Conservation (phyloP, 2,113 vertebrate genomes). For the Strix aluco region DNA sequence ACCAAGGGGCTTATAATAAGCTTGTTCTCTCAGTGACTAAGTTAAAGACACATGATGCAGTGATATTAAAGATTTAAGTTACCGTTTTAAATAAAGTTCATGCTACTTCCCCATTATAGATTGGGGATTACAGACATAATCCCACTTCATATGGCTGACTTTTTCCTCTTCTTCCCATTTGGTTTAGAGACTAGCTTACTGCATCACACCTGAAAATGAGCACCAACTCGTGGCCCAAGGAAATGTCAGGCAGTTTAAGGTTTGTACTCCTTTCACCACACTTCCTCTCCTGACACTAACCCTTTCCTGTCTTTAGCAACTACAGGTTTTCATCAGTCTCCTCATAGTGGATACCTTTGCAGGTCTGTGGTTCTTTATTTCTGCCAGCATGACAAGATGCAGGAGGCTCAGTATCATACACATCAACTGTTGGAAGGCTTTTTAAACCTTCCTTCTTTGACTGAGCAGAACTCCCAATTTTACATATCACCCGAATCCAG, state of each 20-base stretch:
- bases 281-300: not conserved
- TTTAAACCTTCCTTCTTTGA: not conserved
- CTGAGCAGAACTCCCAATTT: not conserved
- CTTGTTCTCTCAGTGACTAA: not conserved
- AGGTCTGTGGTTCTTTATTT: not conserved
- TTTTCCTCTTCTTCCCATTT: not conserved
- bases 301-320: not conserved
- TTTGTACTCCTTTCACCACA: constrained; percentile 38
- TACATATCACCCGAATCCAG: not conserved
- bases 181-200: constrained; percentile 91
- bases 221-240: constrained; percentile 91
- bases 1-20: not conserved
- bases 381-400: not conserved
- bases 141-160: not conserved
- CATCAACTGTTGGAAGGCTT: not conserved
- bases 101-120: not conserved
- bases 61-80: constrained; percentile 40
- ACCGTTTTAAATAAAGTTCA: constrained; percentile 47
- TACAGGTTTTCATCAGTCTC: not conserved
- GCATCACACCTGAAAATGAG: constrained; percentile 94
- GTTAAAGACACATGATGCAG: not conserved
- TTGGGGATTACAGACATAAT: constrained; percentile 12
- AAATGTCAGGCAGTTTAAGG: constrained; percentile 91
- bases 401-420: accelerated
- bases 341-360: not conserved